A percentile compares a stretch with the other conserved stretches of the same genome.
phyloP scores from a whole-genome alignment of 64 coral and sea anemone species.

The Anthopleura sola region DNA sequence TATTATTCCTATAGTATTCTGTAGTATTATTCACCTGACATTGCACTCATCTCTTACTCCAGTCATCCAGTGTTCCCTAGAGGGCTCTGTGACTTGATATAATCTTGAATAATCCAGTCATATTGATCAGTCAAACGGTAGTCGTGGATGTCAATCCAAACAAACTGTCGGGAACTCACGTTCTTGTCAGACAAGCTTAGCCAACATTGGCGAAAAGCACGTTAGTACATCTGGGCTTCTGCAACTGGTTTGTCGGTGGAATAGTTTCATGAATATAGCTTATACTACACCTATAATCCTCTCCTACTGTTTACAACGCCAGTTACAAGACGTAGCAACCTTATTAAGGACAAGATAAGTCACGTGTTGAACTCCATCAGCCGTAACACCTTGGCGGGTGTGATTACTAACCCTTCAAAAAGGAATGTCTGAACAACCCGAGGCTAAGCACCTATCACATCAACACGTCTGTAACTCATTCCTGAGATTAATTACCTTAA shows the following conservation, averaged over 20 bases:
- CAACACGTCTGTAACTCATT: background rate
- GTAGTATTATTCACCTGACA: background rate
- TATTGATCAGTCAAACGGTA: background rate
- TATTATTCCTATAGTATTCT: background rate
- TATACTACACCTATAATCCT: background rate
- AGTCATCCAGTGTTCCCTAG: background rate
- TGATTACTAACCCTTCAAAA: background rate
- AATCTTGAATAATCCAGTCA: background rate
- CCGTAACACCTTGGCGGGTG: background rate
- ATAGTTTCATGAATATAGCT: background rate
- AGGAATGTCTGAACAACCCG: background rate
- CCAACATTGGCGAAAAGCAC: too few species aligned
- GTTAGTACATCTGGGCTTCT: too few species aligned
- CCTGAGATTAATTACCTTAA: background rate
- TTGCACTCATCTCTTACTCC: background rate
- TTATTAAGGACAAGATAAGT: background rate
- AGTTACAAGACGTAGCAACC: background rate
- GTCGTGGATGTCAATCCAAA: slow-evolving; percentile 8
- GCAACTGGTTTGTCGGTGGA: too few species aligned
- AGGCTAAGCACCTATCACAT: background rate
- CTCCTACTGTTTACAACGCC: background rate
- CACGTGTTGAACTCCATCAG: background rate
- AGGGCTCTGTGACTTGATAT: background rate
- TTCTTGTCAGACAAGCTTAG: background rate
- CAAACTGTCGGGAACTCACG: background rate